Evolutionary conservation across 2,113 vertebrate species (phyloP), one percentile per base, ranked within the genome.

Genomic region (Nyctibius bracteatus): DNA sequence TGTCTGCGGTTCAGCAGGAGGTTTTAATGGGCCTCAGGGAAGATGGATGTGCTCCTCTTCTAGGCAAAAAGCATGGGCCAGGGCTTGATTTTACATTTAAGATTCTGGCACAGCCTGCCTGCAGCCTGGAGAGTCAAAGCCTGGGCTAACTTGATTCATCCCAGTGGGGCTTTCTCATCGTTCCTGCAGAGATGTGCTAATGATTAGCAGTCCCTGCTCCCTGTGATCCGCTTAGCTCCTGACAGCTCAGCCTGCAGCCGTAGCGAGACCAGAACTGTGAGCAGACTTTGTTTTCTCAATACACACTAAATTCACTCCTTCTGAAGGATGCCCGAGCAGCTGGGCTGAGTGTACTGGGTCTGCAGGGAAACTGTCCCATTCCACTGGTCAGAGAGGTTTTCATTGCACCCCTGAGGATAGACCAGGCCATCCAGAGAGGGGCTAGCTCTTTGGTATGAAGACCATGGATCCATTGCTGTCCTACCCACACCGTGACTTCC

Each of bases 41-140:
- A 81, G 90, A 90, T 28, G 61, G 80, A 96, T 81, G 65, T 81
- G 68, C 41, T 90, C 77, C 30, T 94, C 33, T 54, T 18, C 59
- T 35, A 71, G 54, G 75, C 59, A 86, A 37, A 88, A 94, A 85
- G 22, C 82, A 67, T 0, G 5, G 70, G 68, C 59, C 82, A 71
- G 72, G 47, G 49, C 74, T 88, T 83, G 61, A 81, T 81, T 94
- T 94, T 58, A 74, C 57, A n/a, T 70, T 86, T 78, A 55, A 67
- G 63, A 83, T 94, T 86, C 77, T 96, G 92, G 74, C 88, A 90
- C 24, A 82, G 66, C n/a, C 91, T 92, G 79, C 59, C 55, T 71
- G 92, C 59, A 94, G 79, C 72, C 88, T 67, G 59, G 49, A n/a
- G 78, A 88, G 67, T 68, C 55, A 58, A 78, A 35, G 27, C 58